These are phyloP conservation scores for Nasua narica DNA, from an alignment of 2,797 vertebrate species.

Conservation along the genomic window DNA sequence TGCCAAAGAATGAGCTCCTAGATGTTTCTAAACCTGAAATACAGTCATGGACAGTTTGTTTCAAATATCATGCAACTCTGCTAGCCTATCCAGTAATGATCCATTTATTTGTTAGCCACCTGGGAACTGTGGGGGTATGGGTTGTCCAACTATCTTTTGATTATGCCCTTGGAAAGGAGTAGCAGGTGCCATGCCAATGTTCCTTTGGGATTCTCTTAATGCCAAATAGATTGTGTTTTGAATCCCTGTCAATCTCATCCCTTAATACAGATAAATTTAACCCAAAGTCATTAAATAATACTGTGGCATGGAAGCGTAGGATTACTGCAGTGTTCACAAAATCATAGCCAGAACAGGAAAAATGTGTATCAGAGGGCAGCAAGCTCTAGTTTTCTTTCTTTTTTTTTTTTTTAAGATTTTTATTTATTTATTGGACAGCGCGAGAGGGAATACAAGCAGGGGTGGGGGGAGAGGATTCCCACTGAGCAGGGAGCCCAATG, in stretches of 20 bases:
- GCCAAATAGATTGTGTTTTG: constrained; percentile 36
- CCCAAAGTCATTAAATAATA: neutral
- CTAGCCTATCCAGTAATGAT: neutral
- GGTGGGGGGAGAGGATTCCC: no score
- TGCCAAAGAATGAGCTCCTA: constrained; percentile 3
- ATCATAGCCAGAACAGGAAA: neutral
- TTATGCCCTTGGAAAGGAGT: constrained; percentile 57
- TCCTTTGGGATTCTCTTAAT: constrained; percentile 11
- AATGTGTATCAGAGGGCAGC: neutral
- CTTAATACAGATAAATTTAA: neutral
- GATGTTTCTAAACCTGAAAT: constrained; percentile 51
- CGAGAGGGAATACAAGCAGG: no score
- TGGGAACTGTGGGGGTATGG: constrained; percentile 58
- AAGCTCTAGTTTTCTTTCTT: neutral
- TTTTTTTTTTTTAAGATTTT: no score
- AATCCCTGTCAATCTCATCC: neutral
- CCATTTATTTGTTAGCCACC: constrained; percentile 50
- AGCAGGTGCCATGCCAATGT: constrained; percentile 46
- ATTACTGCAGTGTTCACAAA: neutral
- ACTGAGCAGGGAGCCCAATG: no score
- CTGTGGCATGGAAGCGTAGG: neutral
- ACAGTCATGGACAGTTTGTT: constrained; percentile 4
- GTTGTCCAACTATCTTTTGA: constrained; percentile 32
- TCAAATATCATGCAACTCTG: constrained; percentile 22
- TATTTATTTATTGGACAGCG: no score